Evolutionary conservation across 2,113 vertebrate genomes (phyloP).

Genomic region (Saguinus midas): DNA sequence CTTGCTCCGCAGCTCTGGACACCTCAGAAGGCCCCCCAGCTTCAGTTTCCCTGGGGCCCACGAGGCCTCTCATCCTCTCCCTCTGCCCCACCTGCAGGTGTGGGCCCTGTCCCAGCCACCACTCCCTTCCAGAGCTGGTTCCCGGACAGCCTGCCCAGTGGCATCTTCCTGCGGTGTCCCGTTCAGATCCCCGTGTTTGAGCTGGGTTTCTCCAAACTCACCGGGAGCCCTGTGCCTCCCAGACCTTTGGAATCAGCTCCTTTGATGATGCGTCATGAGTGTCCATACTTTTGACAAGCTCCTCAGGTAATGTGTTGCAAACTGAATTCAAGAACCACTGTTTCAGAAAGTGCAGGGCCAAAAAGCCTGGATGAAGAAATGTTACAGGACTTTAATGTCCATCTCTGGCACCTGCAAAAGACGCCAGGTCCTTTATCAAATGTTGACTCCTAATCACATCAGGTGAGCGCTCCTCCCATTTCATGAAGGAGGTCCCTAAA

Average conservation of each 20-base stretch:
- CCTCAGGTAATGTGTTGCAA: too few species aligned
- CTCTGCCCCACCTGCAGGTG: accelerated
- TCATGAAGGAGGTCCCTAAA: too few species aligned
- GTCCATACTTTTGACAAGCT: too few species aligned
- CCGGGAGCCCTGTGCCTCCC: not conserved
- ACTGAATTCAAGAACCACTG: not conserved
- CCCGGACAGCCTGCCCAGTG: accelerated
- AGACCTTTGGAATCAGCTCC: accelerated
- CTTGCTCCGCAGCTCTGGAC: not conserved
- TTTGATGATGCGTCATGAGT: accelerated
- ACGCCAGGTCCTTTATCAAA: too few species aligned
- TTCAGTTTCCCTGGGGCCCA: accelerated
- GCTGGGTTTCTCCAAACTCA: not conserved
- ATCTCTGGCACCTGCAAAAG: not conserved
- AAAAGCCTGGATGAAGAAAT: accelerated
- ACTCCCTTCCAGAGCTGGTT: too few species aligned
- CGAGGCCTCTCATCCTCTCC: accelerated
- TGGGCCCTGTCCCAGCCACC: not conserved
- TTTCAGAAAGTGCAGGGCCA: too few species aligned
- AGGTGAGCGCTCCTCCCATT: accelerated
- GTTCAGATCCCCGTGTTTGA: accelerated
- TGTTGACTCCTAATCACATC: accelerated
- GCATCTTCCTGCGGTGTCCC: accelerated
- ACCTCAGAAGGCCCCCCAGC: too few species aligned
- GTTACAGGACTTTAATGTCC: accelerated